phyloP scores from a whole-genome alignment of 2,113 vertebrate genomes.

The Albula glossodonta region DNA sequence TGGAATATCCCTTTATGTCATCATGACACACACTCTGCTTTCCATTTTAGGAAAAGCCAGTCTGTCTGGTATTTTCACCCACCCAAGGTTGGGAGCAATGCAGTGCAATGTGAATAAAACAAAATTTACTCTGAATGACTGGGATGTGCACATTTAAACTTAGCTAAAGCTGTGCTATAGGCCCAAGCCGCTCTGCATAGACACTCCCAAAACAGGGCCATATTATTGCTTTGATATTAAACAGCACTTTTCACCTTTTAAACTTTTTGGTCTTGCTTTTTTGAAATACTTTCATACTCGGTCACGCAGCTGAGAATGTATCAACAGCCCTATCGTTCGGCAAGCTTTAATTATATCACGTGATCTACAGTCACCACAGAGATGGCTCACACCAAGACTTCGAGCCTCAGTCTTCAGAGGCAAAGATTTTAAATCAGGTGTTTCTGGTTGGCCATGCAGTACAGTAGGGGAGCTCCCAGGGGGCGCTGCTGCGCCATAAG shows the following conservation, averaged over 20 bases:
- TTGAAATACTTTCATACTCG: neutral
- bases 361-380: neutral
- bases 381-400: neutral
- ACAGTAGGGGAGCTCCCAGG: neutral
- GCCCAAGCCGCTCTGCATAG: neutral
- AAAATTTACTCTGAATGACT: neutral
- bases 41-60: neutral
- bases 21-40: neutral
- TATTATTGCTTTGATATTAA: constrained; percentile 9
- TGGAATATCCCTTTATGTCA: neutral
- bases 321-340: neutral
- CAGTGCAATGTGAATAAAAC: neutral
- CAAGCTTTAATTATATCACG: neutral
- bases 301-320: neutral
- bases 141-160: neutral
- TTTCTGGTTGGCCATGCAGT: neutral
- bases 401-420: neutral
- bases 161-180: neutral
- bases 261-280: neutral
- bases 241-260: neutral
- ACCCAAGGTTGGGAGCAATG: neutral
- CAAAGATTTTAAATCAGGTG: neutral
- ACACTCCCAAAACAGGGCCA: neutral
- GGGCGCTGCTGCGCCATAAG: neutral
- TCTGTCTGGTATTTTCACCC: neutral